Conservation (phyloP, 1,140 invertebrate genomes). For the Eueides isabella region DNA sequence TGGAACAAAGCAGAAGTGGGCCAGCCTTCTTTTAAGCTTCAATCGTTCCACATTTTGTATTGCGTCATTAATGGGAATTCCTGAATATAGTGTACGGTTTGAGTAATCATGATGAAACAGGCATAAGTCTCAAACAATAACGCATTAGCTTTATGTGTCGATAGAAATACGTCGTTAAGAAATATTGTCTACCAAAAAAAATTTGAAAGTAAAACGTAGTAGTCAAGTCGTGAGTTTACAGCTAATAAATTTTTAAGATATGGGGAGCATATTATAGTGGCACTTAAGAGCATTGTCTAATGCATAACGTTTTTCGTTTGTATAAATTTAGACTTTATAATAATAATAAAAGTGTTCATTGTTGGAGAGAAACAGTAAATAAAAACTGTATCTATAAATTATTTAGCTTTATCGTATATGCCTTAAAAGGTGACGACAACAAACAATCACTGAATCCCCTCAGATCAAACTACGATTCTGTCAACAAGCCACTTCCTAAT, state of each 20-base stretch:
- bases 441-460: slow-evolving; percentile 57
- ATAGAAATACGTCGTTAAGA: slow-evolving; percentile 44
- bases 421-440: slow-evolving; percentile 51
- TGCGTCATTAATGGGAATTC: slow-evolving; percentile 63
- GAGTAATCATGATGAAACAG: slow-evolving; percentile 57
- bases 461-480: slow-evolving; percentile 58
- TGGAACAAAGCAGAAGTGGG: slow-evolving; percentile 44
- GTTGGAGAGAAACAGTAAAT: not conserved
- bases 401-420: slow-evolving; percentile 6
- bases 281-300: slow-evolving; percentile 44
- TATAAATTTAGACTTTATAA: slow-evolving; percentile 26
- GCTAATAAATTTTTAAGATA: slow-evolving; percentile 64
- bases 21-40: slow-evolving; percentile 49
- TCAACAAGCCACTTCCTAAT: slow-evolving; percentile 76
- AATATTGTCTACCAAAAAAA: slow-evolving; percentile 52
- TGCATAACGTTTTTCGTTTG: not conserved
- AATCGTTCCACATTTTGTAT: slow-evolving; percentile 52
- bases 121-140: slow-evolving; percentile 56
- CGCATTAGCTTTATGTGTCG: slow-evolving; percentile 48
- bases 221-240: slow-evolving; percentile 58
- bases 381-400: slow-evolving; percentile 16
- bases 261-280: slow-evolving; percentile 51
- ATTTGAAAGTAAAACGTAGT: slow-evolving; percentile 52
- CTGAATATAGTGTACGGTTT: slow-evolving; percentile 56
- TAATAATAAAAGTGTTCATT: not conserved